Evolutionary conservation across 2,888 invertebrate species (phyloP).

Genomic region (Tuberolachnus salignus): DNA sequence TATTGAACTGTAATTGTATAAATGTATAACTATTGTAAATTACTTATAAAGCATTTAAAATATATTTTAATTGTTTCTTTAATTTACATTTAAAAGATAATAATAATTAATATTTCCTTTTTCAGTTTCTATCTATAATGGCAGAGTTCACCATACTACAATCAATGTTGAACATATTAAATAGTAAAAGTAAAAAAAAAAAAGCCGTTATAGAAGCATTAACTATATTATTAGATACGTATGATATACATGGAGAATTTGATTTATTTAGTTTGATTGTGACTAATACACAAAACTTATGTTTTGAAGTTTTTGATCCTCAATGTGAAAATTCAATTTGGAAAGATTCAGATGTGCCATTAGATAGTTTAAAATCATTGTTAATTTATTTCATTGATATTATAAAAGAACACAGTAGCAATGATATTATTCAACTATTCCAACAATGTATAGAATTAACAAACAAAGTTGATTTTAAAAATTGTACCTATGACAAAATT

Average conservation of each 20-base stretch:
- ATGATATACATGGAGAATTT: constrained; percentile 16
- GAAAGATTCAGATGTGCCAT: constrained; percentile 26
- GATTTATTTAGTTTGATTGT: constrained; percentile 28
- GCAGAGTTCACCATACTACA: constrained; percentile 34
- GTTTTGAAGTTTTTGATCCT: constrained; percentile 21
- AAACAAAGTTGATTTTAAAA: constrained; percentile 27
- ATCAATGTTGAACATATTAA: constrained; percentile 48
- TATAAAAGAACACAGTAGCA: constrained; percentile 22
- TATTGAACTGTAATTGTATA: not conserved
- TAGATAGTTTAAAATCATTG: constrained; percentile 31
- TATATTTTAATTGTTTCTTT: constrained; percentile 20
- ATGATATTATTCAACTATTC: constrained; percentile 27
- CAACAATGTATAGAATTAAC: constrained; percentile 17
- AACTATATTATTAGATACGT: constrained; percentile 19
- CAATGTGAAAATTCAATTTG: constrained; percentile 7
- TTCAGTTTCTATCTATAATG: constrained; percentile 37
- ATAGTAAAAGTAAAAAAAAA: constrained; percentile 34
- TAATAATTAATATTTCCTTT: constrained; percentile 29
- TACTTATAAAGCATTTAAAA: not conserved
- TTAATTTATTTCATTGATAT: constrained; percentile 28
- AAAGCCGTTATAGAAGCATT: constrained; percentile 40
- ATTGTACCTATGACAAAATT: constrained; percentile 19
- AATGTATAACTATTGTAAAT: constrained; percentile 5
- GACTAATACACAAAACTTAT: constrained; percentile 25
- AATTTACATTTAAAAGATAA: constrained; percentile 32